Evolutionary conservation across 2,797 vertebrate species (phyloP).

Genomic region (Florisuga fusca): DNA sequence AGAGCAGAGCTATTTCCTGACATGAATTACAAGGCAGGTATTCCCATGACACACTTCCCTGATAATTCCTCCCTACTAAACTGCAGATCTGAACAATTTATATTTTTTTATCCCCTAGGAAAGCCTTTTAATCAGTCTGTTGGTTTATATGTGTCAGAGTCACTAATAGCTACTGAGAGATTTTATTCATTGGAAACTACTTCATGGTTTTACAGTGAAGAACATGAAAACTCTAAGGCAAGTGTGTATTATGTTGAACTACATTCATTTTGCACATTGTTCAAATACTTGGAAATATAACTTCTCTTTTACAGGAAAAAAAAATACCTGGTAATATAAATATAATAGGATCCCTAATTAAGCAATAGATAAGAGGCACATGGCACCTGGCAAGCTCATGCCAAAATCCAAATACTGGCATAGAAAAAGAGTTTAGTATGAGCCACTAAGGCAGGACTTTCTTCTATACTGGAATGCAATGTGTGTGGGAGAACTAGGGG

Average conservation of each 20-base stretch:
- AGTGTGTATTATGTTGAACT: not conserved
- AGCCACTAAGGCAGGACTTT: not conserved
- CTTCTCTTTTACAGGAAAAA: slow-evolving; percentile 46
- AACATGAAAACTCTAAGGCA: not conserved
- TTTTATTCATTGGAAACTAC: not conserved
- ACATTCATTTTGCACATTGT: slow-evolving; percentile 36
- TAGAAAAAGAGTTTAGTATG: not conserved
- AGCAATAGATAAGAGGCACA: not conserved
- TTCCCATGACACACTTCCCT: not conserved
- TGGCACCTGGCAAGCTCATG: not conserved
- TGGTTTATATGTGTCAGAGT: not conserved
- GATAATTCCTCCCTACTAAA: not conserved
- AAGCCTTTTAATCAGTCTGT: not conserved
- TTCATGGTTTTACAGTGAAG: not conserved
- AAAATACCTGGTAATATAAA: not conserved
- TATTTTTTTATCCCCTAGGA: not conserved
- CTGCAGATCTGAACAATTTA: not conserved
- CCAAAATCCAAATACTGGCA: not conserved
- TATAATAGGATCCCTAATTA: not conserved
- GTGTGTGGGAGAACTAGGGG: not conserved
- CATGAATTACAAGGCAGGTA: not conserved
- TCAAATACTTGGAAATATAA: slow-evolving; percentile 41
- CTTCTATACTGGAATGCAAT: not conserved
- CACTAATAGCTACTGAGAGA: not conserved
- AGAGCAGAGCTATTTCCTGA: not conserved